Evolutionary conservation across 2,113 vertebrate species (phyloP).

Genomic region (Prunella fulvescens): DNA sequence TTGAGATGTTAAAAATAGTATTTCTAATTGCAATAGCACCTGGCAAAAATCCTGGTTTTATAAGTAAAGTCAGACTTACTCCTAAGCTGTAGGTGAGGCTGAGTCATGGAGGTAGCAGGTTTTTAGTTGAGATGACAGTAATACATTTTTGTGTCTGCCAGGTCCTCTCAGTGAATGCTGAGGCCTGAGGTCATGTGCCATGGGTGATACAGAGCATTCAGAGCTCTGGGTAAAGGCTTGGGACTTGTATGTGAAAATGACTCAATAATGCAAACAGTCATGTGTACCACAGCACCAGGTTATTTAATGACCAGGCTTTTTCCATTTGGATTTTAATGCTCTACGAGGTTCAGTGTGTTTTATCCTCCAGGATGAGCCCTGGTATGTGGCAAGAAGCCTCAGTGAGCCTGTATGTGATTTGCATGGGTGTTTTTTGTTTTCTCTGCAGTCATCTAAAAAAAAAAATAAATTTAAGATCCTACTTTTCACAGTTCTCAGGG

Average conservation of each 20-base stretch:
- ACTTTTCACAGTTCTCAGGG: not conserved
- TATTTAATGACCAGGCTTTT: not conserved
- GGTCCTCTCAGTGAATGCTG: not conserved
- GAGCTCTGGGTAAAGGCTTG: not conserved
- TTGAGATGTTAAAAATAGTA: conserved; percentile 16
- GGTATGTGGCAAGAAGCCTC: not conserved
- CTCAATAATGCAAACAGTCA: not conserved
- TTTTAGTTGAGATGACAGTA: not conserved
- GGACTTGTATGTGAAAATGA: not conserved
- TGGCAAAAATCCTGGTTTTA: not conserved
- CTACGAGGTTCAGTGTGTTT: rapidly evolving
- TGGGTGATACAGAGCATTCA: not conserved
- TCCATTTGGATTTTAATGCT: not conserved
- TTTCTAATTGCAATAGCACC: not conserved
- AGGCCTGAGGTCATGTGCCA: rapidly evolving
- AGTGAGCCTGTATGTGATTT: not conserved
- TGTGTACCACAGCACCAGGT: not conserved
- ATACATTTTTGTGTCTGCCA: not conserved
- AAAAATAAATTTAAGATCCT: not conserved
- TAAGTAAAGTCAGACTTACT: not conserved
- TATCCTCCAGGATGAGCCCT: not conserved
- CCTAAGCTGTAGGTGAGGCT: not conserved
- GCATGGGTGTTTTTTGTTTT: not conserved
- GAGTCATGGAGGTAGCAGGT: not conserved
- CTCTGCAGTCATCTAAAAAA: not conserved